A percentile compares a stretch with the other conserved stretches of the same genome.
phyloP scores from a whole-genome alignment of 2,113 vertebrate genomes.

The Pterocles orientalis region DNA sequence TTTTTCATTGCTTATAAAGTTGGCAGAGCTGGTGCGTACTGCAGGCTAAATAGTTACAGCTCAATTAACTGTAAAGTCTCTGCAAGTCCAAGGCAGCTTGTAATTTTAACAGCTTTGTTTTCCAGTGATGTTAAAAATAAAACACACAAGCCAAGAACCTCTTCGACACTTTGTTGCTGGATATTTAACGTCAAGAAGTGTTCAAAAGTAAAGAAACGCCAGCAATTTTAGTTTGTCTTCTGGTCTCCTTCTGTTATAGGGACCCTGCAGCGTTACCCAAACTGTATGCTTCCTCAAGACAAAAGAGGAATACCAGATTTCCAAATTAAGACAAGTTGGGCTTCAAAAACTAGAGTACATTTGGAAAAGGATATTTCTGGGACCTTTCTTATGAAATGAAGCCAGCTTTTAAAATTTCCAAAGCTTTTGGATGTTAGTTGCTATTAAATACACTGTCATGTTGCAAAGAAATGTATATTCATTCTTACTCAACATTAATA shows the following conservation, averaged over 20 bases:
- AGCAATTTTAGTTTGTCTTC: not conserved
- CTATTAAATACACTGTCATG: not conserved
- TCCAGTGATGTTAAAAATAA: conserved; percentile 38
- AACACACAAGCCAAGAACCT: not conserved
- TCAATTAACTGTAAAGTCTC: conserved; percentile 32
- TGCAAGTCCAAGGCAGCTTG: not conserved
- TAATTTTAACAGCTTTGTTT: not conserved
- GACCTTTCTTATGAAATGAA: not conserved
- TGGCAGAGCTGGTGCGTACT: conserved; percentile 22
- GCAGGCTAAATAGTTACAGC: conserved; percentile 1
- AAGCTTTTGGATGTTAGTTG: not conserved
- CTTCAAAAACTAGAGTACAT: not conserved
- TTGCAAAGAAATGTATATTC: not conserved
- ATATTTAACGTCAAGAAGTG: conserved; percentile 25
- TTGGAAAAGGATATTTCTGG: not conserved
- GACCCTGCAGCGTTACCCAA: not conserved
- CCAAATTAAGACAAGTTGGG: not conserved
- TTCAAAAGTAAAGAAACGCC: not conserved
- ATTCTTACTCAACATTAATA: not conserved
- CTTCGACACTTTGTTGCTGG: not conserved
- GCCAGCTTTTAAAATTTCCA: not conserved
- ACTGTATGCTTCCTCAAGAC: not conserved
- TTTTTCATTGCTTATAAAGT: not conserved
- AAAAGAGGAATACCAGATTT: not conserved
- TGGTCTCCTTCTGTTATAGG: not conserved